Base-by-base conservation (phyloP, 1,140 invertebrate species). In the Nebria ingens region DNA sequence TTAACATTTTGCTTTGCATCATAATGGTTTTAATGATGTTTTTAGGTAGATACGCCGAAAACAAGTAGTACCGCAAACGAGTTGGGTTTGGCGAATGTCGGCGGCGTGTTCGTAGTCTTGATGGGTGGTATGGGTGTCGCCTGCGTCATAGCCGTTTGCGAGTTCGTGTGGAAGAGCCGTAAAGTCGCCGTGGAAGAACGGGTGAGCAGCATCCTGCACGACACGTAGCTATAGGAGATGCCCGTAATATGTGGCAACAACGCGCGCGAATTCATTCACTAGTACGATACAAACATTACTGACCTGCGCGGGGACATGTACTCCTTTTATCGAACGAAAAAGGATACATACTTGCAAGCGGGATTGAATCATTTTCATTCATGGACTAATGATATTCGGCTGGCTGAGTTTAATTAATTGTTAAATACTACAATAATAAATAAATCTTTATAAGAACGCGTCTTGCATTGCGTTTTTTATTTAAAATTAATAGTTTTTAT, bases 71-170 rank as follows among this genome's bases (percentile, higher is more conserved):
- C 87, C 1, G 88, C 88, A 19, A 90, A 89, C 71, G 88, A 90
- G 73, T 73, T 91, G 55, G 89, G 90, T 9, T 73, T 97, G 59
- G 89, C 89, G 11, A 96, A 95, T 68, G 91, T 97, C 29, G 92
- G 93, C 50, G 93, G 94, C 2, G 93, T 97, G 1, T 98, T 97
- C 71, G 90, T 97, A 0, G 92, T 97, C 0, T 78, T 98, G 17
- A 87, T 94, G 78, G 89, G 86, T 23, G 91, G 91, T 9, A 91
- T 92, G 85, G 87, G 86, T 6, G 83, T 91, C 19, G 89, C 89
- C 2, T 90, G 88, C 65, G 85, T 92, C 55, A 87, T 92, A 58
- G 88, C 89, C 6, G 86, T 93, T 17, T 88, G 89, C 68, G 93
- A 96, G 72, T 94, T 94, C 70, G 84, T 93, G 11, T 94, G 90